Evolutionary conservation across 2,888 invertebrate genomes (phyloP).

Genomic region (Sarcophaga variegata): DNA sequence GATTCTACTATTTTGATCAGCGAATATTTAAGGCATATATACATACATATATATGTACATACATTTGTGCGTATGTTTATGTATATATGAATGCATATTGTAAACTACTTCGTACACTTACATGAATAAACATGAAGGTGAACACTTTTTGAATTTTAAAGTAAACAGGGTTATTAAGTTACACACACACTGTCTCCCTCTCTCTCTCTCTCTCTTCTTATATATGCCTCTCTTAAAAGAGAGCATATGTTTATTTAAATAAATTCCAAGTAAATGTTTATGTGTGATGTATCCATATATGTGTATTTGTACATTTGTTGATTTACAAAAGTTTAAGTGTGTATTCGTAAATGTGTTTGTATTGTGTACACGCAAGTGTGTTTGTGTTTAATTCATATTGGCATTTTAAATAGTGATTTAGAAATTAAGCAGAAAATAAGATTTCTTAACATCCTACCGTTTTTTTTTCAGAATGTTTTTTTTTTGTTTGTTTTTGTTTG

Average conservation of each 20-base stretch:
- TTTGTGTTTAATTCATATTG: background rate
- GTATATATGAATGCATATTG: background rate
- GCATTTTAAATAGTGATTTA: constrained; percentile 45
- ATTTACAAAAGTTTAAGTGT: background rate
- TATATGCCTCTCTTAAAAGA: no score
- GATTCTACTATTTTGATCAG: no score
- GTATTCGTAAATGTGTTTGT: background rate
- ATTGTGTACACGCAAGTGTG: background rate
- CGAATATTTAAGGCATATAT: background rate
- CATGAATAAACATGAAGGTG: constrained; percentile 50
- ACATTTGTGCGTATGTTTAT: no score
- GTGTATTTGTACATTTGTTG: background rate
- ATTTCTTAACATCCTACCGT: background rate
- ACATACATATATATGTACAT: background rate
- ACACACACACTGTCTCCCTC: background rate
- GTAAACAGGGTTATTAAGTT: constrained; percentile 57
- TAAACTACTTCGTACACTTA: background rate
- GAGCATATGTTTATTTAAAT: no score
- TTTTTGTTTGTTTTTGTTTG: no score
- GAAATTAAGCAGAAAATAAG: constrained; percentile 35
- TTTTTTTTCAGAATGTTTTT: no score
- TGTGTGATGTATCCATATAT: background rate
- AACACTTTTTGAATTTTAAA: constrained; percentile 49
- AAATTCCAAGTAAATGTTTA: background rate
- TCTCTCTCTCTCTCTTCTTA: no score